Base-by-base conservation (phyloP, 2,888 invertebrate species). In the Brachypalpus laphriformis region DNA sequence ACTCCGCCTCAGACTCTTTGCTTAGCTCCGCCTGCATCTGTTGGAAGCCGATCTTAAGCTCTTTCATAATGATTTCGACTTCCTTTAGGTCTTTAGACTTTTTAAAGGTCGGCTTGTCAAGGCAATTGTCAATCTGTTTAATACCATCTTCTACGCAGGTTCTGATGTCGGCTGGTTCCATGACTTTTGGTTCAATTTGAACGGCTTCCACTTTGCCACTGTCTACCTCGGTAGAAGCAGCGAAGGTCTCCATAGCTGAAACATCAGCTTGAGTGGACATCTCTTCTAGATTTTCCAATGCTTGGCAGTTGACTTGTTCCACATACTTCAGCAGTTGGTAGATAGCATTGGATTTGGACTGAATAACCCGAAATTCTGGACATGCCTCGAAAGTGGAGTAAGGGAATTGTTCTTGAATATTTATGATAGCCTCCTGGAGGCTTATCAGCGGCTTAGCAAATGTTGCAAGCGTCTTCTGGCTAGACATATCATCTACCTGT, bases 191-290 rank as follows among this genome's bases (percentile, higher is more conserved):
- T 57, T 75, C 81, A 2, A 16, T 47, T 65, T 80, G 45, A 11
- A 81, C 7, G 1, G 85, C 85, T 66, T 74, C 83, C 0, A 87
- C 7, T 11, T 87, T 42, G 11, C 82, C 87, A 25, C 66, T 76
- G 1, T 87, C 83, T 6, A 74, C 86, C 1, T 54, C 51, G 0
- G 57, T 8, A 18, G 77, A 76, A 31, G 93, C 93, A 3, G 93
- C 93, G 40, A 92, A 92, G 0, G 94, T 94, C 90, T 94, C 93
- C 16, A 94, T 92, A 3, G 93, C 93, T 0, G 94, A 94, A 85
- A 94, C 91, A 87, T 94, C 94, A 87, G 93, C 93, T 65, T 94
- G 92, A 6, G 94, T 93, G 3, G 94, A 94, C 88, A 94, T 91
- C 47, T 94, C 94, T 34, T 92, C 93, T 4, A 91, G 89, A 7